Conservation (phyloP, 1,140 invertebrate species). For the Saccostrea cuccullata region DNA sequence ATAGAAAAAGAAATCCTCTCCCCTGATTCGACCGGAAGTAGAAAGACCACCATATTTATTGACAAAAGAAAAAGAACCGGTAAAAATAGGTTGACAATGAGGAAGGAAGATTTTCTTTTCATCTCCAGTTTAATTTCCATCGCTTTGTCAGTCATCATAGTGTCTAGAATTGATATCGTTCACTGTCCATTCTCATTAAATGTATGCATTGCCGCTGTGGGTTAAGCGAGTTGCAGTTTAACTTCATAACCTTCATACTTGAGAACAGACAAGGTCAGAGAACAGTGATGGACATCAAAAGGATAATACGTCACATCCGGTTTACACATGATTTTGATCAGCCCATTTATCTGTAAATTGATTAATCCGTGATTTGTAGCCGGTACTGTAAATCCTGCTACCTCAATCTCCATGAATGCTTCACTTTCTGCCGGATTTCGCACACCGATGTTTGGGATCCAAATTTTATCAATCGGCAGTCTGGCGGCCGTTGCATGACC, state of each 20-base stretch:
- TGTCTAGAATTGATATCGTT: not conserved
- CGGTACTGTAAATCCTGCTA: slow-evolving; percentile 21
- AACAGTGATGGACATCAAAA: slow-evolving; percentile 55
- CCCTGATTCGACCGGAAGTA: no score
- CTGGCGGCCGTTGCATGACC: slow-evolving; percentile 72
- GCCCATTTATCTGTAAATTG: not conserved
- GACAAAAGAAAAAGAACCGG: slow-evolving; percentile 56
- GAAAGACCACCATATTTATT: slow-evolving; percentile 57
- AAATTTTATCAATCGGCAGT: slow-evolving; percentile 40
- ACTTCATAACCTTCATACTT: not conserved
- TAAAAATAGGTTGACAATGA: slow-evolving; percentile 55
- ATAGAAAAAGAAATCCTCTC: slow-evolving; percentile 62
- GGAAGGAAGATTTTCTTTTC: slow-evolving; percentile 47
- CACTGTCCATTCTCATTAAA: slow-evolving; percentile 34
- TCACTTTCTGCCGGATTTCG: slow-evolving; percentile 30
- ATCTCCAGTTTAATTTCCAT: slow-evolving; percentile 59
- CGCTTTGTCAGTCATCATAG: slow-evolving; percentile 65
- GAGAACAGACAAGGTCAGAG: slow-evolving; percentile 12
- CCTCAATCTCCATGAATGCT: not conserved
- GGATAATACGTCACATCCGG: slow-evolving; percentile 56
- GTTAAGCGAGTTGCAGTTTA: not conserved
- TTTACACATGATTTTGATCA: slow-evolving; percentile 47
- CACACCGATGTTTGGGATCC: slow-evolving; percentile 53
- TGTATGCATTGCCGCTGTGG: not conserved
- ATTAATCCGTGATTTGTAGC: not conserved